A percentile compares a stretch with the other conserved stretches of the same genome.
Evolutionary conservation across 2,797 vertebrate genomes (phyloP).

Genomic region (Chloroceryle amazona): DNA sequence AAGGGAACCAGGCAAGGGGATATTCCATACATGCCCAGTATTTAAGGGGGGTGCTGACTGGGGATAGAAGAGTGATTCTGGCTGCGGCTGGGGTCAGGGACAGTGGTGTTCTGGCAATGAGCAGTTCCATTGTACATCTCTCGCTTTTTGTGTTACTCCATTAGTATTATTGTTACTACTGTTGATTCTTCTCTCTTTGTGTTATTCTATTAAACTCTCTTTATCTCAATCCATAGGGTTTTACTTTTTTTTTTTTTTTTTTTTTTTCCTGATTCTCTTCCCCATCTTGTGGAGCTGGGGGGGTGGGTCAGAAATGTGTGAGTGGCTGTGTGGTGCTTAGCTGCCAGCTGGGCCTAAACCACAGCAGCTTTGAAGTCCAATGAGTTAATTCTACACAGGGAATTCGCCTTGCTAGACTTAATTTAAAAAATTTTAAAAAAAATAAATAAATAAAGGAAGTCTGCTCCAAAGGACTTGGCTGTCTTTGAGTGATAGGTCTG

Average conservation of each 20-base stretch:
- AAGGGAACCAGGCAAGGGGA: background rate
- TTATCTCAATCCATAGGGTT: background rate
- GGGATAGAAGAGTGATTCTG: no score
- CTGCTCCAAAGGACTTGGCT: background rate
- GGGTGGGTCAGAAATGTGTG: background rate
- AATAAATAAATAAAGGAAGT: no score
- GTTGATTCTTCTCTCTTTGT: background rate
- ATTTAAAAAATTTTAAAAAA: no score
- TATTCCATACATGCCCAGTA: background rate
- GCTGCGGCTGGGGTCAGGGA: background rate
- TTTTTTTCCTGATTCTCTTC: background rate
- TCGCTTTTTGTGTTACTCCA: background rate
- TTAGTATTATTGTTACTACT: background rate
- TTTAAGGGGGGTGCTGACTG: background rate
- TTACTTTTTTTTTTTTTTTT: background rate
- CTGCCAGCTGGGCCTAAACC: background rate
- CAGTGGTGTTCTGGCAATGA: background rate
- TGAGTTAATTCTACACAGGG: background rate
- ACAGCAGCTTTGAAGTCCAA: background rate
- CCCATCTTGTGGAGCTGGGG: background rate
- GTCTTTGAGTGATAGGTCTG: background rate
- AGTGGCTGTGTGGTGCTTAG: background rate
- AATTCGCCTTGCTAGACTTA: background rate
- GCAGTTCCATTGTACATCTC: background rate
- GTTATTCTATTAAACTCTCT: background rate